Conservation (phyloP, 2,113 vertebrate genomes). For the Clarias batrachus region DNA sequence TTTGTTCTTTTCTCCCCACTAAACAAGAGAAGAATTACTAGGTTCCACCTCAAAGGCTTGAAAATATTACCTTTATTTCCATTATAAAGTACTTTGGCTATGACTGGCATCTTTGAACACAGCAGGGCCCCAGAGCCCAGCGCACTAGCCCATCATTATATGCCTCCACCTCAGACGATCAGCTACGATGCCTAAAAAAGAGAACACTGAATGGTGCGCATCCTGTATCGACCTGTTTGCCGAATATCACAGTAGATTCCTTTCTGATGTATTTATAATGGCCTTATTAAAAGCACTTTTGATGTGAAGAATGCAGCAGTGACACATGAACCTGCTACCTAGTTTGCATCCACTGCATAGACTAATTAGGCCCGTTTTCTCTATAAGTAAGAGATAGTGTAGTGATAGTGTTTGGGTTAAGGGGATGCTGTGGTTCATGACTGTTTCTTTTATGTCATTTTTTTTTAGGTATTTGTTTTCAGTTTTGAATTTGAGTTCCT, state of each 20-base stretch:
- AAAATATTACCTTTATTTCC: slow-evolving; percentile 73
- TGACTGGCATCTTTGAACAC: slow-evolving; percentile 74
- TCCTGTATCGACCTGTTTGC: slow-evolving; percentile 81
- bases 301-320: slow-evolving; percentile 75
- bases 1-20: slow-evolving; percentile 42
- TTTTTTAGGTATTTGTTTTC: slow-evolving; percentile 56
- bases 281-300: slow-evolving; percentile 76
- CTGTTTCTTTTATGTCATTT: slow-evolving; percentile 32
- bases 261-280: slow-evolving; percentile 80
- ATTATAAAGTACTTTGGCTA: slow-evolving; percentile 69
- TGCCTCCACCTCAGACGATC: slow-evolving; percentile 57
- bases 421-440: background rate
- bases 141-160: slow-evolving; percentile 69
- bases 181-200: slow-evolving; percentile 67
- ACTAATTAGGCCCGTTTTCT: slow-evolving; percentile 36
- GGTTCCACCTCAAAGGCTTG: slow-evolving; percentile 63
- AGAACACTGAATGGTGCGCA: slow-evolving; percentile 69
- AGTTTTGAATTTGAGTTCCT: slow-evolving; percentile 50
- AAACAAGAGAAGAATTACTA: slow-evolving; percentile 51
- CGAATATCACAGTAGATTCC: slow-evolving; percentile 75
- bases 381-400: background rate
- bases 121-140: slow-evolving; percentile 66
- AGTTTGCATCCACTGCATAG: slow-evolving; percentile 53
- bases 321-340: slow-evolving; percentile 62
- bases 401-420: background rate